Evolutionary conservation across 1,140 invertebrate genomes (phyloP).

Genomic region (Heliconius melpomene): DNA sequence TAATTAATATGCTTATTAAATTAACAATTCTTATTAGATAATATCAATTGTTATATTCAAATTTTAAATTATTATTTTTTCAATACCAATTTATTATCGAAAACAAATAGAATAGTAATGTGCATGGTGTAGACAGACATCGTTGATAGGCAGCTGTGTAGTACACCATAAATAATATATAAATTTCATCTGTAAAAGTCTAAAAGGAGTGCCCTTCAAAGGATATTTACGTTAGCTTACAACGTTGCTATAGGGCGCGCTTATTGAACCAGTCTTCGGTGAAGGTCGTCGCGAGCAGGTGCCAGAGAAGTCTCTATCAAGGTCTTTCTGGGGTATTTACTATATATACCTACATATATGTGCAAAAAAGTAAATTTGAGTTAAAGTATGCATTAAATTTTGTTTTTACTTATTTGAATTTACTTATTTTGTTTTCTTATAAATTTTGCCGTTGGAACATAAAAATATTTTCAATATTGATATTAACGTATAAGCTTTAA

Average conservation of each 20-base stretch:
- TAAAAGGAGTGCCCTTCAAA: slow-evolving; percentile 57
- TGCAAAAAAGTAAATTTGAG: no score
- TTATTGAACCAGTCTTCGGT: slow-evolving; percentile 46
- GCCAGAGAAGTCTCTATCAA: slow-evolving; percentile 33
- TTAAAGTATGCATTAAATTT: no score
- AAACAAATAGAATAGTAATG: neutral
- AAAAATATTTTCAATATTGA: no score
- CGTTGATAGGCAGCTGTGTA: neutral
- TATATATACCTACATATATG: neutral
- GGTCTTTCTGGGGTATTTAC: neutral
- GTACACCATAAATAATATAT: slow-evolving; percentile 7
- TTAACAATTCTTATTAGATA: no score
- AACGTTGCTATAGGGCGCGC: slow-evolving; percentile 34
- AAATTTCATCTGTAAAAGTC: slow-evolving; percentile 29
- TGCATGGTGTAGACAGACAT: neutral
- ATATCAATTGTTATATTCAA: no score
- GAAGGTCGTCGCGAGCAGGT: slow-evolving; percentile 38
- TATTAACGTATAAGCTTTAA: no score
- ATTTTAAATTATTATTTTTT: no score
- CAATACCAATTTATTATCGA: no score
- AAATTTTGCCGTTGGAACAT: no score
- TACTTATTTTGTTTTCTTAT: no score
- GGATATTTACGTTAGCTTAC: slow-evolving; percentile 45
- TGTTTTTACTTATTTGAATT: no score
- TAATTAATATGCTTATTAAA: no score